Percentiles rank a stretch among this genome's conserved stretches.
Evolutionary conservation across 2,888 invertebrate species (phyloP).

Genomic region (Tetanocera ferruginea): DNA sequence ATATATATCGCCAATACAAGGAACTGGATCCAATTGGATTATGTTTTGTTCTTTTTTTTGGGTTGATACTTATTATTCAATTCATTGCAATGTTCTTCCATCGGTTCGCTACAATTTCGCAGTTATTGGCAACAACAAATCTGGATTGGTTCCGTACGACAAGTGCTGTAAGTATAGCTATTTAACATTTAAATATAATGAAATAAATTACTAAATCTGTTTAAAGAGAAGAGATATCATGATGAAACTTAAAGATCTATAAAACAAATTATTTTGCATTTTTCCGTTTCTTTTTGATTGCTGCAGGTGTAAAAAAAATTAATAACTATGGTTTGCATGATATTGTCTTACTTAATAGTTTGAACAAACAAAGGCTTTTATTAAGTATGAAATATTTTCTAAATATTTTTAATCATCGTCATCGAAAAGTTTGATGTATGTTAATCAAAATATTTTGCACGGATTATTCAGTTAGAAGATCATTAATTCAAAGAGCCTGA

Average conservation of each 20-base stretch:
- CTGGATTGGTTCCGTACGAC: slow-evolving; percentile 70
- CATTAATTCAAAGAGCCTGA: too few relatives aligned
- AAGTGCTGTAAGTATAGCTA: slow-evolving; percentile 54
- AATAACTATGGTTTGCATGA: too few relatives aligned
- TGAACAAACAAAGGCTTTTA: too few relatives aligned
- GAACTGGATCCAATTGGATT: slow-evolving; percentile 81
- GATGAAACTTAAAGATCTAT: background rate
- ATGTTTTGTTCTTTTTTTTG: slow-evolving; percentile 82
- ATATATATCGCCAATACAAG: slow-evolving; percentile 73
- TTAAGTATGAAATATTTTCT: too few relatives aligned
- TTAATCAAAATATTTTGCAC: too few relatives aligned
- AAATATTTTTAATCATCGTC: too few relatives aligned
- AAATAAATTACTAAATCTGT: background rate
- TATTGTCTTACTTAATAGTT: too few relatives aligned
- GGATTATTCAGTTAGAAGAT: too few relatives aligned
- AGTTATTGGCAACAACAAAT: slow-evolving; percentile 79
- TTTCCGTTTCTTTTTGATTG: background rate
- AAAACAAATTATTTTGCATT: background rate
- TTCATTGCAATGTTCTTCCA: slow-evolving; percentile 83
- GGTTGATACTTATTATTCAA: slow-evolving; percentile 78
- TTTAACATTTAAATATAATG: background rate
- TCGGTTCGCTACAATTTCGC: slow-evolving; percentile 81
- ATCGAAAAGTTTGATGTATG: too few relatives aligned
- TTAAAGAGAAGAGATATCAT: background rate
- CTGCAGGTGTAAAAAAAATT: too few relatives aligned